These are phyloP conservation scores for Spea bombifrons DNA, from an alignment of 2,113 vertebrate species.

Conservation along the genomic window DNA sequence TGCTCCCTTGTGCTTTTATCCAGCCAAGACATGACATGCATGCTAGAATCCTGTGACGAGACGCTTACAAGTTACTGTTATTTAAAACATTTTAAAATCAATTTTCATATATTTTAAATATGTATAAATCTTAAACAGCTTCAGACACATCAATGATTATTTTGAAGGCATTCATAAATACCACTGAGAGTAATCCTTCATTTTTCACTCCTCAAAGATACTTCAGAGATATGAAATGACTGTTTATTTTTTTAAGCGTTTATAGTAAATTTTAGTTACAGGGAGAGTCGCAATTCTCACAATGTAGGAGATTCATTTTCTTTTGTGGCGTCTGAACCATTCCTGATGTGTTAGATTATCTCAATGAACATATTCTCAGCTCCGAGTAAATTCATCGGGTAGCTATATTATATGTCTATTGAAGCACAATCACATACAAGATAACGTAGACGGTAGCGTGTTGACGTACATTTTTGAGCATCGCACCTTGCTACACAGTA, in stretches of 20 bases:
- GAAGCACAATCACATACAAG: background rate
- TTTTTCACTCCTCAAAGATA: constrained; percentile 17
- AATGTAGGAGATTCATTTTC: constrained; percentile 5
- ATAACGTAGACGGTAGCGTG: background rate
- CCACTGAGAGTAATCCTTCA: background rate
- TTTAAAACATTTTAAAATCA: no score
- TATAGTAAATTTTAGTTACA: background rate
- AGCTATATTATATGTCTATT: background rate
- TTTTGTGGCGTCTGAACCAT: constrained; percentile 9
- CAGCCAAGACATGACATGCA: no score
- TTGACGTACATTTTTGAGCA: no score
- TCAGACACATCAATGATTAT: background rate
- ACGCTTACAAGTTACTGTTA: no score
- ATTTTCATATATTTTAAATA: background rate
- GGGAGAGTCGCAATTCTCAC: background rate
- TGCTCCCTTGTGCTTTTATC: no score
- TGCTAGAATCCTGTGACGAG: no score
- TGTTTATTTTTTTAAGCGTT: constrained; percentile 6
- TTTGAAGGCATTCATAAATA: constrained; percentile 2
- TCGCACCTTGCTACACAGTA: no score
- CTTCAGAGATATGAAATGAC: constrained; percentile 9
- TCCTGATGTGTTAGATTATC: constrained; percentile 3
- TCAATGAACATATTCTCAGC: background rate
- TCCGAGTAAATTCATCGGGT: background rate
- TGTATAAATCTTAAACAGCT: background rate